Base-by-base conservation (phyloP, 2,888 invertebrate species). In the Chymomyza caudatula region DNA sequence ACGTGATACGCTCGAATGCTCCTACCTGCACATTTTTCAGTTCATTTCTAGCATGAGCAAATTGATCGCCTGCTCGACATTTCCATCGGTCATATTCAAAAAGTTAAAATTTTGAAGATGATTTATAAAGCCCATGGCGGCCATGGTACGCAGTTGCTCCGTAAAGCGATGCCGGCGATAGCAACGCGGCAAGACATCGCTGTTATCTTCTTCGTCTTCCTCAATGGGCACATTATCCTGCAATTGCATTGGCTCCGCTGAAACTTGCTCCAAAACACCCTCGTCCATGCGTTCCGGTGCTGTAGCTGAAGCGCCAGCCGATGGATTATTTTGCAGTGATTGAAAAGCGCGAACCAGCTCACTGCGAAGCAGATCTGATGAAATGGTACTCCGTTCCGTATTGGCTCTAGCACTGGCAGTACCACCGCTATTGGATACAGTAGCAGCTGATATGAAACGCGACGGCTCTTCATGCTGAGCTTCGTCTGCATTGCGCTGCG, bases 51-150 rank as follows among this genome's bases (percentile, higher is more conserved):
- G 72, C 88, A 98, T 95, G 20, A 98, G 95, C 60, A 98, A 92
- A 89, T 98, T 97, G 63, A 98, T 94, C 15, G 98, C 98, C 19
- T 95, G 95, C 87, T 96, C 96, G 2, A 98, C 94, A 88, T 98
- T 96, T 60, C 98, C 98, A 75, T 92, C 93, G 42, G 90, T 85
- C 61, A 95, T 93, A 71, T 94, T 93, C 47, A 98, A 91, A 2
- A 97, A 98, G 76, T 96, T 94, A n/a, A 96, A 91, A 88, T 97
- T 97, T 59, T 95, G 92, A 2, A 93, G 92, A 86, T 97, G 96
- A 90, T 98, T 95, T 23, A 93, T 91, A 19, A 98, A 93, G 0
- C 98, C 98, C 93, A 98, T 95, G 88, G 98, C 97, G 74, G 94
- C 93, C 96, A 98, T 96, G 85, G 95, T 95, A 60, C 92, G 92